Base-by-base conservation (phyloP, 2,888 invertebrate genomes). In the Tryphoninae sp. region DNA sequence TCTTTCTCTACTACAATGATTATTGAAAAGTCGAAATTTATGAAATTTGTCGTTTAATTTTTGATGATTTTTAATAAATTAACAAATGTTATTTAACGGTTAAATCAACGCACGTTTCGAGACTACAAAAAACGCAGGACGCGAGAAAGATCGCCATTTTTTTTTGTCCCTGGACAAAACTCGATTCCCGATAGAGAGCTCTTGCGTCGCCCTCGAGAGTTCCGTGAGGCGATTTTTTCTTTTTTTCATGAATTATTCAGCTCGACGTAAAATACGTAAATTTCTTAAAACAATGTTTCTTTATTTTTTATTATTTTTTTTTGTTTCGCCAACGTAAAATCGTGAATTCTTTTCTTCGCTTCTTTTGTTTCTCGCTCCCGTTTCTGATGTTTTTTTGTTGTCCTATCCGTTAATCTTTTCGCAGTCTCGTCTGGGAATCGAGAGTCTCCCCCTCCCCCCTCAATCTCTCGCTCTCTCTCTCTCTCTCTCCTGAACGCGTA, bases 291-390 rank as follows among this genome's bases (percentile, higher is more conserved):
- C 33, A 33, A 33, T 33, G 33, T 33, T 33, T 33, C 33, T 33
- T 33, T 33, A 33, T 33, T 33, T 33, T 33, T 33, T 33, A 6
- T 33, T 33, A 1, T 69, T 73, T 45, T 73, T n/a, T 33, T 23
- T 49, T 58, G 64, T 49, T 85, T 85, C 86, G 86, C 84, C 81
- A 78, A 75, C 78, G 81, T 68, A 33, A 75, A 83, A 78, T 74
- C 81, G 78, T 58, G 72, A 73, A 83, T 68, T 33, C 55, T 74
- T 67, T 65, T 58, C 72, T 59, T 58, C 42, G 42, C 40, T 71
- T 62, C 45, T 68, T 53, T 45, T 69, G 13, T 40, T 58, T 64
- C 75, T 65, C 61, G 65, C 58, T 26, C 64, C 49, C 67, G 72
- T 68, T 33, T 33, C 33, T 33, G 33, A 6, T 33, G 33, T 33